phyloP scores from a whole-genome alignment of 2,113 vertebrate genomes.

The Catharus minimus region DNA sequence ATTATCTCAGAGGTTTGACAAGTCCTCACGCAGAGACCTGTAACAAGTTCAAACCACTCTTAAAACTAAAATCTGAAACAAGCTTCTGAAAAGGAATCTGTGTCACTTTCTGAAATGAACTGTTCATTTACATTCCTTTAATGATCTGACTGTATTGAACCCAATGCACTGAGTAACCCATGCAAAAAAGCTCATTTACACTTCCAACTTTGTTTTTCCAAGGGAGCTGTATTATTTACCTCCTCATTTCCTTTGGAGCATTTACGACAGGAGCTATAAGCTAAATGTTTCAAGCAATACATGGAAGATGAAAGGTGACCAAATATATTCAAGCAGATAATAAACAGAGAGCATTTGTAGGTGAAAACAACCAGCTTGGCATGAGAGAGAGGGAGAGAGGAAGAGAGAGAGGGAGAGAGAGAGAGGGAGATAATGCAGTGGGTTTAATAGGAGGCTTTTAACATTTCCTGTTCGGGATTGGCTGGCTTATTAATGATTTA shows the following conservation, averaged over 20 bases:
- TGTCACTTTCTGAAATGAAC: conserved; percentile 9
- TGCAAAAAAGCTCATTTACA: conserved; percentile 46
- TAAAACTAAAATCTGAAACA: conserved; percentile 21
- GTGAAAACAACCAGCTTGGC: conserved; percentile 34
- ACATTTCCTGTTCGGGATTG: conserved; percentile 14
- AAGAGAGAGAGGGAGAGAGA: neutral
- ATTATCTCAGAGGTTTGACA: neutral
- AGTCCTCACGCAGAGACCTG: neutral
- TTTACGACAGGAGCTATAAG: neutral
- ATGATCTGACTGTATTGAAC: conserved; percentile 39
- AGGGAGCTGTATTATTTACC: neutral
- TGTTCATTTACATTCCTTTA: conserved; percentile 56
- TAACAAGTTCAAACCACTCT: neutral
- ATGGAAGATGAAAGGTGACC: conserved; percentile 18
- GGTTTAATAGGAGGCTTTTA: conserved; percentile 48
- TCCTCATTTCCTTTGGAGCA: conserved; percentile 17
- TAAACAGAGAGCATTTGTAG: neutral
- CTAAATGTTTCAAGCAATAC: neutral
- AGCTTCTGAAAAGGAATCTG: conserved; percentile 29
- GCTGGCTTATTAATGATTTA: conserved; percentile 67
- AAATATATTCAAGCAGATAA: neutral
- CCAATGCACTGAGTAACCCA: neutral
- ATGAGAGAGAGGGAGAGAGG: neutral
- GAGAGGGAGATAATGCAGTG: neutral
- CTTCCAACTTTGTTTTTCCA: conserved; percentile 27